Conservation (phyloP, 2,113 vertebrate genomes). For the Stegostoma tigrinum region DNA sequence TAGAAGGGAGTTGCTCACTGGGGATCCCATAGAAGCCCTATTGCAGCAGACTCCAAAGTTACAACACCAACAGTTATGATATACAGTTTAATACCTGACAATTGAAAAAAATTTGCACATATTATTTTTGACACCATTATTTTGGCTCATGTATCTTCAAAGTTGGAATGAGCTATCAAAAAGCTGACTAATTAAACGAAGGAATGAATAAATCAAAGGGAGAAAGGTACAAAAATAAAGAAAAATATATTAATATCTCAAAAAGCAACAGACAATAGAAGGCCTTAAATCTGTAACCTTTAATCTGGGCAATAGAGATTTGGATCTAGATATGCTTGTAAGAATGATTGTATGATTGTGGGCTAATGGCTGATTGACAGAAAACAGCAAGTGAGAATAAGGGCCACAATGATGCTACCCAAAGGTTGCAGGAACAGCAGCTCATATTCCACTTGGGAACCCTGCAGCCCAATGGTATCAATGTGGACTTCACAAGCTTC, state of each 20-base stretch:
- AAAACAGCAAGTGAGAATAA: too few relatives aligned
- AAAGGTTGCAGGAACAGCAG: too few relatives aligned
- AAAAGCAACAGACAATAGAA: not conserved
- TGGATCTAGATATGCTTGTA: not conserved
- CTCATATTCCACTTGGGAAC: too few relatives aligned
- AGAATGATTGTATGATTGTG: not conserved
- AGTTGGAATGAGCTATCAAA: not conserved
- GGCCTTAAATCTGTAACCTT: not conserved
- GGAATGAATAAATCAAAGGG: not conserved
- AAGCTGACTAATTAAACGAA: not conserved
- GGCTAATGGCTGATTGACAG: too few relatives aligned
- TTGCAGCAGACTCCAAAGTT: too few relatives aligned
- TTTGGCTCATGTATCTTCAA: not conserved
- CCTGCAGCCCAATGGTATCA: too few relatives aligned
- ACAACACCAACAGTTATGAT: not conserved
- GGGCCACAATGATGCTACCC: too few relatives aligned
- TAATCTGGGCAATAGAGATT: not conserved
- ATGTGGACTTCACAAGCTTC: too few relatives aligned
- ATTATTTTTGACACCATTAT: not conserved
- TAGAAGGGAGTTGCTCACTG: too few relatives aligned
- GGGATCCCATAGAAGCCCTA: too few relatives aligned
- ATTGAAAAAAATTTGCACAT: not conserved
- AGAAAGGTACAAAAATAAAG: not conserved
- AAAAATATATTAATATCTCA: not conserved
- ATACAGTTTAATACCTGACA: not conserved